Percentiles rank a stretch among this genome's conserved stretches.
Conservation (phyloP, 2,113 vertebrate species). For the Pelodiscus sinensis region DNA sequence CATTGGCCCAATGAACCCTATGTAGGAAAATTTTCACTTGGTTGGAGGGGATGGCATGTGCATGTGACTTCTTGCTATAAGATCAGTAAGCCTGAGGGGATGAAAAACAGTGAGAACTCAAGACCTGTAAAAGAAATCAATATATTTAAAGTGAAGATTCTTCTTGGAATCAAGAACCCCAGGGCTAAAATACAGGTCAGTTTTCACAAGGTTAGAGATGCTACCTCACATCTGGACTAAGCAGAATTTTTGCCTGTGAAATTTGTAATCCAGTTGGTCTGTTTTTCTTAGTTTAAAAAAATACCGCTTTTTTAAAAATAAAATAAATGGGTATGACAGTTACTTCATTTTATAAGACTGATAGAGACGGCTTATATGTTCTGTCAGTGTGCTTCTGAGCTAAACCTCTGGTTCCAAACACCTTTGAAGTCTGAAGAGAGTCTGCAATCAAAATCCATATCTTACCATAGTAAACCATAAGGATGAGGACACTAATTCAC, state of each 20-base stretch:
- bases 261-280: not conserved
- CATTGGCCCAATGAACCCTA: slow-evolving; percentile 56
- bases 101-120: slow-evolving; percentile 68
- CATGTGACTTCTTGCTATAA: slow-evolving; percentile 44
- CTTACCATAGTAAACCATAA: not conserved
- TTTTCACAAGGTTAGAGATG: slow-evolving; percentile 73
- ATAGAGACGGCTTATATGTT: slow-evolving; percentile 54
- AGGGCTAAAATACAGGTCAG: slow-evolving; percentile 70
- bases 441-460: not conserved
- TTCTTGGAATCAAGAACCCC: slow-evolving; percentile 69
- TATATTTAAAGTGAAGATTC: slow-evolving; percentile 69
- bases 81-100: slow-evolving; percentile 61
- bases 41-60: slow-evolving; percentile 22
- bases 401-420: not conserved
- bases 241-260: slow-evolving; percentile 41
- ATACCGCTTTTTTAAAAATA: not conserved
- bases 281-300: slow-evolving; percentile 46
- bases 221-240: slow-evolving; percentile 50
- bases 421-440: too few species aligned
- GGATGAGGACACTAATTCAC: not conserved
- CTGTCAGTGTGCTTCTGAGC: slow-evolving; percentile 36
- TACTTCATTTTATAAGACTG: slow-evolving; percentile 44
- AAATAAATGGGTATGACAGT: slow-evolving; percentile 40
- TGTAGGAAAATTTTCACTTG: slow-evolving; percentile 44
- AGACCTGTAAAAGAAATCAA: slow-evolving; percentile 69